phyloP scores from a whole-genome alignment of 2,797 vertebrate genomes.

The Avahi laniger region DNA sequence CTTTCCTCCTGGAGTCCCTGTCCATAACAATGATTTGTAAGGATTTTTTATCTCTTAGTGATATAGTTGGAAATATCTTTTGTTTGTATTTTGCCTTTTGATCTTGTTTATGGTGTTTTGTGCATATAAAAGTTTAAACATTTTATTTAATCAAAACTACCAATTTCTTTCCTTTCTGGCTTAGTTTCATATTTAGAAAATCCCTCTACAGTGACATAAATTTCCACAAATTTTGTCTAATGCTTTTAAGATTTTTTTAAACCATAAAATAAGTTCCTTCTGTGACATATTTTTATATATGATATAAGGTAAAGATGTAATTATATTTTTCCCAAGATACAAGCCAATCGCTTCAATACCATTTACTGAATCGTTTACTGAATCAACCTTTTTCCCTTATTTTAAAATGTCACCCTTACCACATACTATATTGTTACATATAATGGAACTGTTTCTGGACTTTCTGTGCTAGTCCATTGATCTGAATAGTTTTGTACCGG shows the following conservation, averaged over 20 bases:
- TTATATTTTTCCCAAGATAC: not conserved
- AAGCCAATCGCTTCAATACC: not conserved
- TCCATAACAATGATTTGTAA: not conserved
- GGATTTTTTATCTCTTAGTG: constrained; percentile 25
- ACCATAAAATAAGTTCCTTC: not conserved
- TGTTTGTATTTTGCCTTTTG: constrained; percentile 3
- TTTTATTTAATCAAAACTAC: constrained; percentile 8
- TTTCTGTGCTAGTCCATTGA: not conserved
- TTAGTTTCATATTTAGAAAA: constrained; percentile 44
- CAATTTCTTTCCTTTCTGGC: not conserved
- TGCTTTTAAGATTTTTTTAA: not conserved
- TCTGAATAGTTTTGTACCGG: not conserved
- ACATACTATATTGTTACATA: not conserved
- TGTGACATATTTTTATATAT: not conserved
- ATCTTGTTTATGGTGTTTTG: not conserved
- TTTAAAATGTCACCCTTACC: not conserved
- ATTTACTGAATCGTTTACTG: not conserved
- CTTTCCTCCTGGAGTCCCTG: not conserved
- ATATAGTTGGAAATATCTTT: not conserved
- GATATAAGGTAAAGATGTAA: not conserved
- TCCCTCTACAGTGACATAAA: not conserved
- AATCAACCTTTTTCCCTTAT: not conserved
- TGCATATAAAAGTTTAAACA: constrained; percentile 11
- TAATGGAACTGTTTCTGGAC: not conserved
- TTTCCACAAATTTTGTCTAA: constrained; percentile 23